These are phyloP conservation scores for Drosophila picticornis DNA, from an alignment of 2,888 invertebrate genomes.

Conservation along the genomic window DNA sequence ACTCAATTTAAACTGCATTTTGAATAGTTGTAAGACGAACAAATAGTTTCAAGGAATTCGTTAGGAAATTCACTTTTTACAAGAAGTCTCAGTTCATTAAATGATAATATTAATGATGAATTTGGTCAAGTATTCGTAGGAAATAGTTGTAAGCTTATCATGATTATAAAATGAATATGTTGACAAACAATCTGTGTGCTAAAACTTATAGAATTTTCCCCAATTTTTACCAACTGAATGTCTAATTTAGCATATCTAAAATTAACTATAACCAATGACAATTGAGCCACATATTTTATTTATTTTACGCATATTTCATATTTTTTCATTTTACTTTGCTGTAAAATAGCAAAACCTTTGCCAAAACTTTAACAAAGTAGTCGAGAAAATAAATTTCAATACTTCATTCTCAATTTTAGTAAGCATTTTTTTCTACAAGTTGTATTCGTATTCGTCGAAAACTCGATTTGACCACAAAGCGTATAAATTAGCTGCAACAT, in stretches of 20 bases:
- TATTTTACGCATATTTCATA: too few species aligned
- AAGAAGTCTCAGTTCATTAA: background rate
- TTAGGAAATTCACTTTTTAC: background rate
- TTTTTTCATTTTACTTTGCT: too few species aligned
- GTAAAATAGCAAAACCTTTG: background rate
- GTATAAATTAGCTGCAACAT: background rate
- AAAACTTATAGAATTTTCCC: background rate
- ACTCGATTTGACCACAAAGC: background rate
- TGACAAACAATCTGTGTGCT: background rate
- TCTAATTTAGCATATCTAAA: background rate
- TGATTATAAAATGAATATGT: background rate
- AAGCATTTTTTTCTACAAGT: background rate
- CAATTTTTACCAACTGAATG: background rate
- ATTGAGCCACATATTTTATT: background rate
- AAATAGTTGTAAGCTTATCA: background rate
- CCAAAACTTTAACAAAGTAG: background rate
- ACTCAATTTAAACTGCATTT: background rate
- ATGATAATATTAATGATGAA: background rate
- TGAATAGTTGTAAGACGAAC: background rate
- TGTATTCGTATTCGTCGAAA: fast-evolving
- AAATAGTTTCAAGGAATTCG: background rate
- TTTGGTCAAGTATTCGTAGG: background rate
- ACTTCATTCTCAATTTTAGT: background rate
- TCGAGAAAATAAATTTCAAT: background rate
- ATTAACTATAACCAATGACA: background rate